Base-by-base conservation (phyloP, 2,797 vertebrate genomes). In the Chromis chromis region DNA sequence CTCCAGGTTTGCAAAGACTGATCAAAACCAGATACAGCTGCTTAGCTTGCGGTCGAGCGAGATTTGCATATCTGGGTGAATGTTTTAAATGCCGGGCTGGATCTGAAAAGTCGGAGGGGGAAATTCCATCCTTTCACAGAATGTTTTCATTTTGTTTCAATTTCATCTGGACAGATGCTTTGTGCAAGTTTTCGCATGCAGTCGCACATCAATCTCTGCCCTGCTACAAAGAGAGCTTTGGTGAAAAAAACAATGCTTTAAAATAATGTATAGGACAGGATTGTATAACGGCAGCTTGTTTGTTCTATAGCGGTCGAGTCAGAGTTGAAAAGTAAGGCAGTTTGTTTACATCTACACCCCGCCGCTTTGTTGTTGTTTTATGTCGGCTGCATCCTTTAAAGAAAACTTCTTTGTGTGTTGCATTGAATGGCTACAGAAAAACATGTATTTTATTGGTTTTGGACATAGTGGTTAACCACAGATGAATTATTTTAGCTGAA, bases 121-220 rank as follows among this genome's bases (percentile, higher is more conserved):
- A 64, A 82, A 86, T 84, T 86, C 81, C 71, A 76, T 62, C 28
- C 61, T 48, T 25, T 81, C 70, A 27, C 60, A 72, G 28, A 70
- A 19, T 27, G 48, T 85, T 84, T 86, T 85, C 81, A 81, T 69
- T 74, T 84, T 86, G 75, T 82, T 88, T 76, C 68, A 62, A 81
- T 80, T 75, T 77, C 65, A 65, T 83, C 68, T 74, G 79, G 80
- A 83, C 22, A 5, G 65, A 70, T 0, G 53, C 79, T 65, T 52
- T 4, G 8, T 74, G 81, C 52, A 4, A 85, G 48, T 10, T 31
- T 59, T 62, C 22, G 31, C 60, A 65, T 56, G 65, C 53, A 36
- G 33, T 61, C 21, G 19, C 62, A 79, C 71, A 79, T 89, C 86
- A 83, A 79, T 86, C 83, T 57, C 28, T 4, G 62, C 28, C 63